phyloP scores from a whole-genome alignment of 2,888 invertebrate genomes.

The Podabrus alpinus region DNA sequence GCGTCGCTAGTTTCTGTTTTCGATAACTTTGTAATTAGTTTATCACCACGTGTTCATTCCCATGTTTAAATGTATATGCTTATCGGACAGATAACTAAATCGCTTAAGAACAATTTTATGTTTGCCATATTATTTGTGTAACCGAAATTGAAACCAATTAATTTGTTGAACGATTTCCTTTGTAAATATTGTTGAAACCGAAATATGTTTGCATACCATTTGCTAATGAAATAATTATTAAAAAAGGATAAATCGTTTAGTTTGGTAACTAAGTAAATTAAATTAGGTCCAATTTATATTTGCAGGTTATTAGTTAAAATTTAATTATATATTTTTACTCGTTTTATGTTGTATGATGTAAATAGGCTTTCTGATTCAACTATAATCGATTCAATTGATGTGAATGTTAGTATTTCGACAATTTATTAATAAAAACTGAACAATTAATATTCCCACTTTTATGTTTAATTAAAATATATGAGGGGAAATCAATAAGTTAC shows the following conservation, averaged over 20 bases:
- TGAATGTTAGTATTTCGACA: too few relatives aligned
- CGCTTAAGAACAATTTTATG: conserved; percentile 15
- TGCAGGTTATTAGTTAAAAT: neutral
- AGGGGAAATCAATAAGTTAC: too few relatives aligned
- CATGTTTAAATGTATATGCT: conserved; percentile 28
- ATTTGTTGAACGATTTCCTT: conserved; percentile 7
- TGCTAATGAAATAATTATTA: neutral
- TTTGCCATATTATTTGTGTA: conserved; percentile 8
- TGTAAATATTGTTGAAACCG: conserved; percentile 4
- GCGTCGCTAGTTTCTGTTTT: conserved; percentile 45
- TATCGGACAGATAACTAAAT: conserved; percentile 12
- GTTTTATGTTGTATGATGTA: too few relatives aligned
- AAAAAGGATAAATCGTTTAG: neutral
- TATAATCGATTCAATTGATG: too few relatives aligned
- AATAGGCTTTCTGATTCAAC: too few relatives aligned
- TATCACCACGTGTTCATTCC: conserved; percentile 47
- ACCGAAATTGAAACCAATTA: conserved; percentile 17
- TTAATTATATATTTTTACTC: too few relatives aligned
- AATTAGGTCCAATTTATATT: neutral
- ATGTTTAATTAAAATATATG: too few relatives aligned
- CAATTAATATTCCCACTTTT: too few relatives aligned
- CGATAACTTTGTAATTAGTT: conserved; percentile 50
- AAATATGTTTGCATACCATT: neutral
- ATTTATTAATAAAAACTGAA: too few relatives aligned
- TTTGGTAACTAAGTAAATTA: neutral